Conservation (phyloP, 1,140 invertebrate species). For the Mya arenaria region DNA sequence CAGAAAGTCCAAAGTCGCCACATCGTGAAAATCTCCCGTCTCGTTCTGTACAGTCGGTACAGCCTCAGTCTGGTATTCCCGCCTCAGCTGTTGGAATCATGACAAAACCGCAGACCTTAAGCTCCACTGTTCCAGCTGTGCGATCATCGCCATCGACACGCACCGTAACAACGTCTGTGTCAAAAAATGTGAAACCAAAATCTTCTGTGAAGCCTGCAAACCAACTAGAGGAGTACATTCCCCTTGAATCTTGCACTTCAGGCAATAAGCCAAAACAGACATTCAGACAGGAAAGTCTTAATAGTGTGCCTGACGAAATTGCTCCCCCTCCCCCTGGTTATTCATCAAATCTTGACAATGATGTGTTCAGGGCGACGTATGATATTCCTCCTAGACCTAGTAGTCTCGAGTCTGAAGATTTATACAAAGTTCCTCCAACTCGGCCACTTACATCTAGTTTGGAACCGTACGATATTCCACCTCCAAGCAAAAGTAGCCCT, state of each 20-base stretch:
- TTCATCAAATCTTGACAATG: conserved; percentile 47
- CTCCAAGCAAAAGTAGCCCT: conserved; percentile 48
- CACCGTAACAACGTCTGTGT: not conserved
- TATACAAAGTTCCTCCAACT: conserved; percentile 62
- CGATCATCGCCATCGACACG: not conserved
- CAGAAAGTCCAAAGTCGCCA: conserved; percentile 25
- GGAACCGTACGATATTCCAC: conserved; percentile 64
- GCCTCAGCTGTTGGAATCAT: conserved; percentile 20
- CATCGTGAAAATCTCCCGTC: conserved; percentile 6
- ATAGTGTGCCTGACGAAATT: conserved; percentile 72
- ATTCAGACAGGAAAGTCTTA: conserved; percentile 71
- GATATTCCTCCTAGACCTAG: conserved; percentile 45
- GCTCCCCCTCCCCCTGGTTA: conserved; percentile 69
- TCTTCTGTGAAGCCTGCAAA: not conserved
- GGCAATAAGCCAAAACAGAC: conserved; percentile 84
- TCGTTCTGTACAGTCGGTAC: not conserved
- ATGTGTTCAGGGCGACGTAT: conserved; percentile 62
- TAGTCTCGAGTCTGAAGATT: conserved; percentile 38
- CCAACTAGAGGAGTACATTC: conserved; percentile 77
- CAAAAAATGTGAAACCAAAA: not conserved
- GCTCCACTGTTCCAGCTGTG: not conserved
- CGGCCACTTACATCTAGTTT: conserved; percentile 30
- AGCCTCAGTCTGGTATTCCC: conserved; percentile 28
- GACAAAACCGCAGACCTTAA: conserved; percentile 12
- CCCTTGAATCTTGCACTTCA: conserved; percentile 92